Percentiles rank a stretch among this genome's conserved stretches.
Evolutionary conservation across 1,140 invertebrate species (phyloP).

Genomic region (Wiebesia pumilae): DNA sequence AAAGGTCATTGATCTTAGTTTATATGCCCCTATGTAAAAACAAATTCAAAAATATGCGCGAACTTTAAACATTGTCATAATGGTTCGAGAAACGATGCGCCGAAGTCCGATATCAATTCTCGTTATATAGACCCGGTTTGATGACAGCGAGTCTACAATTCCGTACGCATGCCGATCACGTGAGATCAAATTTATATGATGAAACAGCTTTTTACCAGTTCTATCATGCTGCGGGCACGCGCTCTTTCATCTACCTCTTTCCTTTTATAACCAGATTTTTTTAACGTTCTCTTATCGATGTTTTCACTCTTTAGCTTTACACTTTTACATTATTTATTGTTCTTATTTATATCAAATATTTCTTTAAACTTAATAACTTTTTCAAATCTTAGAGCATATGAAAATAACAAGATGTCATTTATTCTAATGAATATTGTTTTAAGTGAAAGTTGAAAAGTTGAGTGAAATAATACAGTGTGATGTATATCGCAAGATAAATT

Average conservation of each 20-base stretch:
- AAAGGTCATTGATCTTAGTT: conserved; percentile 31
- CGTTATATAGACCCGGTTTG: background rate
- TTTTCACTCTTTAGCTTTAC: background rate
- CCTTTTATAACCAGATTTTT: background rate
- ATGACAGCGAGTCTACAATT: background rate
- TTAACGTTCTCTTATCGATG: background rate
- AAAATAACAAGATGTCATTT: no score
- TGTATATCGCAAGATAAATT: no score
- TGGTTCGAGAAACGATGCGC: background rate
- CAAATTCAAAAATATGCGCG: background rate
- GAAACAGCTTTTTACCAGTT: conserved; percentile 20
- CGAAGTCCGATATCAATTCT: background rate
- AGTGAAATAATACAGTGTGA: no score
- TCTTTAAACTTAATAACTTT: no score
- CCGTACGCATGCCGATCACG: conserved; percentile 40
- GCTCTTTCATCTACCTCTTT: conserved; percentile 2
- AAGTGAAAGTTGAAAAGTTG: no score
- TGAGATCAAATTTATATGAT: conserved; percentile 39
- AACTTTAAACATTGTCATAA: background rate
- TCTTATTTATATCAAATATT: no score
- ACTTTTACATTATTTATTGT: background rate
- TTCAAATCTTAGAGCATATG: no score
- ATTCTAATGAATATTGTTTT: no score
- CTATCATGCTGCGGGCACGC: conserved; percentile 33
- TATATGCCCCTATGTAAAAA: background rate